phyloP scores from a whole-genome alignment of 1,140 invertebrate species.

The Neuroterus valhalla region DNA sequence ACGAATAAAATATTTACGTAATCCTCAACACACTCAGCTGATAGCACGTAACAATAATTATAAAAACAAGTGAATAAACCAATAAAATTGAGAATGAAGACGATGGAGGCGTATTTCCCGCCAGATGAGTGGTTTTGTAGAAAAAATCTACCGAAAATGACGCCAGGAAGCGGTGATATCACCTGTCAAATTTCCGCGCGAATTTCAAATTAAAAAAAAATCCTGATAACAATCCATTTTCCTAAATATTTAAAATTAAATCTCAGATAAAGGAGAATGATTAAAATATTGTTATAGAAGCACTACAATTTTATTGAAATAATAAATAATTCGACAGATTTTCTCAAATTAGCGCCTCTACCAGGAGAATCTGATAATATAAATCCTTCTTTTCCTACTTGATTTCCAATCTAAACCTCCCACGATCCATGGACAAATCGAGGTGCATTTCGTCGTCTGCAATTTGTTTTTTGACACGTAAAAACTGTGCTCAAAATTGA shows the following conservation, averaged over 20 bases:
- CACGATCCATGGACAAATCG: neutral
- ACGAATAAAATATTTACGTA: neutral
- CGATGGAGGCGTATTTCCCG: constrained; percentile 7
- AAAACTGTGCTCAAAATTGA: neutral
- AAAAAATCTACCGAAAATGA: neutral
- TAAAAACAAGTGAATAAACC: neutral
- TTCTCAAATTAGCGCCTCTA: neutral
- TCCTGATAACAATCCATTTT: no score
- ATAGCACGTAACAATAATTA: neutral
- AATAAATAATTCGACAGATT: neutral
- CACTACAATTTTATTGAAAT: no score
- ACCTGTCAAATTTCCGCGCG: no score
- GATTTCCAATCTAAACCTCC: neutral
- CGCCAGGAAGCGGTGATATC: no score
- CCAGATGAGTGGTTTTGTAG: neutral
- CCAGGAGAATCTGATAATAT: no score
- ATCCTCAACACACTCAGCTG: neutral
- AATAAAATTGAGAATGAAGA: neutral
- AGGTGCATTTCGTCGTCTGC: constrained; percentile 4
- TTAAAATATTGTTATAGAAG: no score
- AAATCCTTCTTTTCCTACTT: neutral
- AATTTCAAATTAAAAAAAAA: no score
- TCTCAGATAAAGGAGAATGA: no score
- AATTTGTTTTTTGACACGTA: neutral
- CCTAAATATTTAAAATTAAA: no score